Base-by-base conservation (phyloP, 2,888 invertebrate species). In the Venusia cambrica region DNA sequence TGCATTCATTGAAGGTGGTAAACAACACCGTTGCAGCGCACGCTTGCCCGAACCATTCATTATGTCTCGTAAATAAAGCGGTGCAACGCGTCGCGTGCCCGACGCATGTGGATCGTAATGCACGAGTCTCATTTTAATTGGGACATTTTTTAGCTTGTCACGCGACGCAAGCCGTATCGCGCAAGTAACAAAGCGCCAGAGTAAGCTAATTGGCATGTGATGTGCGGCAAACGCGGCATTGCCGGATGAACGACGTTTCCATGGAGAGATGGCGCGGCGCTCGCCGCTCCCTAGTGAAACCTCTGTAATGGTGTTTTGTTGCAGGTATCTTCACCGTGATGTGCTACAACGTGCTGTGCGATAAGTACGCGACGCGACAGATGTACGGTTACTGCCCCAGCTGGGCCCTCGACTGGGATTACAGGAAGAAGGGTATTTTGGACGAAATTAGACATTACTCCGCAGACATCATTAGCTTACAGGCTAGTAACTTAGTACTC, bases 371-470 rank as follows among this genome's bases (percentile, higher is more conserved):
- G 46, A 99, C 99, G 31, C 88, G 98, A 62, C 97, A 98, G 87
- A 97, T 98, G 95, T 99, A 99, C 88, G 98, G 97, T 59, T 99
- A 99, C 88, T 99, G 99, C 79, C 99, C 99, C 9, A 95, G 96
- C 58, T 99, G 99, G 99, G 99, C 99, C 31, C 90, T 99, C 41
- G 95, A 94, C 75, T 99, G 99, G 99, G 97, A 98, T 67, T 99
- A 99, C 88, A 90, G 99, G 57, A 97, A 98, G 89, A 97, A 97
- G 85, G 94, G 96, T 45, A 99, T 99, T 70, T 91, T 99, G 67
- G 96, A 96, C 70, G 99, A 99, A 87, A 97, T 99, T 68, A 90
- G 95, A 55, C 97, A 97, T 78, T 98, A 98, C 79, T 93, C 95
- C 32, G 98, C 98, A 27, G 99, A 99, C 79, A 97, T 99, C 60